Evolutionary conservation across 64 coral and sea anemone genomes (phyloP).

Genomic region (Stichodactyla helianthus): DNA sequence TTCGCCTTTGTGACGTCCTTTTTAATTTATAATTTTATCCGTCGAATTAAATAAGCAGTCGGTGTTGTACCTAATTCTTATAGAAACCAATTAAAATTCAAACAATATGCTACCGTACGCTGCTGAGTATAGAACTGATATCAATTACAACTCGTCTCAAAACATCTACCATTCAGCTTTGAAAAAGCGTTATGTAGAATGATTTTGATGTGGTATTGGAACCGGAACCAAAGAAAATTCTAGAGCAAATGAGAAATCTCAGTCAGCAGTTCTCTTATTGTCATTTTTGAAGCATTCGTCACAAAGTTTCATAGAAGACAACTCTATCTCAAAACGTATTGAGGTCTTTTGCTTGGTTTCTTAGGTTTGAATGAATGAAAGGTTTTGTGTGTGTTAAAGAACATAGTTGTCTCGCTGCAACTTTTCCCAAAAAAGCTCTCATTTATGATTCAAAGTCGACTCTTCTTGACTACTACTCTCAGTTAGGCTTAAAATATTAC

Average conservation of each 20-base stretch:
- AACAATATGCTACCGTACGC: slow-evolving; percentile 36
- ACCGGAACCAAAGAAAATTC: neutral
- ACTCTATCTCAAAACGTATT: no score
- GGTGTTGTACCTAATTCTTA: neutral
- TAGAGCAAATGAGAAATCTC: neutral
- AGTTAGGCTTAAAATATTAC: neutral
- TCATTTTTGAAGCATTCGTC: neutral
- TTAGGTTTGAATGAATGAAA: no score
- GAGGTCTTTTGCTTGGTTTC: no score
- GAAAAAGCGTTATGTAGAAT: slow-evolving; percentile 37
- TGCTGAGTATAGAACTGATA: slow-evolving; percentile 43
- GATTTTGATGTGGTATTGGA: neutral
- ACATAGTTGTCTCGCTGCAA: neutral
- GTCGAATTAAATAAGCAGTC: neutral
- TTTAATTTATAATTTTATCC: slow-evolving; percentile 8
- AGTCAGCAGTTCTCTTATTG: neutral
- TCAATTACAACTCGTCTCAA: slow-evolving; percentile 39
- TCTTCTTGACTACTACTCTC: neutral
- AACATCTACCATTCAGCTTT: slow-evolving; percentile 34
- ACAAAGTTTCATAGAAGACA: no score
- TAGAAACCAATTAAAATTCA: slow-evolving; percentile 38
- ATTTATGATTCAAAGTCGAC: neutral
- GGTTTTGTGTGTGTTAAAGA: neutral
- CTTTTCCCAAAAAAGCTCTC: neutral
- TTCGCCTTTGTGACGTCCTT: neutral